phyloP scores from a whole-genome alignment of 2,888 invertebrate genomes.

The Bellardia bayeri region DNA sequence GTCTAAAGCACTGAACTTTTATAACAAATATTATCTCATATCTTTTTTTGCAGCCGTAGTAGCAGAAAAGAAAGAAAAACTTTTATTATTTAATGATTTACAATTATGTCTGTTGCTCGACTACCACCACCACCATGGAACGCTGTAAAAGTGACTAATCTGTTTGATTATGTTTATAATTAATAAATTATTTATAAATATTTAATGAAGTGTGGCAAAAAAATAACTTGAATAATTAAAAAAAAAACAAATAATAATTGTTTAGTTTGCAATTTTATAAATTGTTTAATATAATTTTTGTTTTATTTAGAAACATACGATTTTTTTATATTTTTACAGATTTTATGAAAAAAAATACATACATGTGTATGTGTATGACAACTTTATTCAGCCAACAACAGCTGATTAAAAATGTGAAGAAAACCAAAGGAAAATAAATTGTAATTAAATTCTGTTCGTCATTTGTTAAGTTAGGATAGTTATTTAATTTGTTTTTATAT shows the following conservation, averaged over 20 bases:
- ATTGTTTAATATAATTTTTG: too few relatives aligned
- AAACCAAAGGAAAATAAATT: too few relatives aligned
- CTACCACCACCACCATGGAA: conserved; percentile 4
- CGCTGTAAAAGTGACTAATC: conserved; percentile 52
- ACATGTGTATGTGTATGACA: too few relatives aligned
- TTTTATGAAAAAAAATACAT: too few relatives aligned
- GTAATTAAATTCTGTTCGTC: too few relatives aligned
- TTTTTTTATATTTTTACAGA: too few relatives aligned
- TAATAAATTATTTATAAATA: conserved; percentile 47
- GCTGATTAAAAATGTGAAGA: too few relatives aligned
- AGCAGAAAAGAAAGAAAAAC: neutral
- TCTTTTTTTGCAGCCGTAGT: neutral
- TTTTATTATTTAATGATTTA: conserved; percentile 50
- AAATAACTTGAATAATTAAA: neutral
- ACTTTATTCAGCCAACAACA: too few relatives aligned
- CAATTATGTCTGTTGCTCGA: conserved; percentile 26
- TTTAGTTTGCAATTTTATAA: too few relatives aligned
- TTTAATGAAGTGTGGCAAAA: conserved; percentile 26
- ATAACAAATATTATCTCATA: neutral
- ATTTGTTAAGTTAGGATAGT: too few relatives aligned
- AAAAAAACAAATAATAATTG: neutral
- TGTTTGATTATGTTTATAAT: conserved; percentile 17
- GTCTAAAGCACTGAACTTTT: neutral
- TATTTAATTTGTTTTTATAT: too few relatives aligned
- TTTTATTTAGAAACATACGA: too few relatives aligned